These are phyloP conservation scores for Nothoprocta perdicaria DNA, from an alignment of 2,113 vertebrate genomes.

Conservation along the genomic window DNA sequence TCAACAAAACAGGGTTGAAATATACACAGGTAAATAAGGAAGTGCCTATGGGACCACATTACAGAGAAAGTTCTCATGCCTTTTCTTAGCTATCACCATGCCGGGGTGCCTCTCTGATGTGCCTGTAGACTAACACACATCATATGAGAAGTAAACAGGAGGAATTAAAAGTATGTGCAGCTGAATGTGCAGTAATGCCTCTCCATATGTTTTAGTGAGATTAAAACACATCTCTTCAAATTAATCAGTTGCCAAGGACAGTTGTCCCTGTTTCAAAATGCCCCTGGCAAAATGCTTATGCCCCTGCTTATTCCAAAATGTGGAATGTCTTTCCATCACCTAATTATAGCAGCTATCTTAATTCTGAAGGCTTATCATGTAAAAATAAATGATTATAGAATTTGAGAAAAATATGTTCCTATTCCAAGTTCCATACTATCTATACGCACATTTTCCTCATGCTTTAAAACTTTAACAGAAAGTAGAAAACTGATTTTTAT, in stretches of 20 bases:
- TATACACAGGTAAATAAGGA: background rate
- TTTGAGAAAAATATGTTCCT: background rate
- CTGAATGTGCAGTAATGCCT: background rate
- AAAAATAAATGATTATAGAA: background rate
- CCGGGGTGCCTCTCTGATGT: background rate
- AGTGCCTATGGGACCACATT: background rate
- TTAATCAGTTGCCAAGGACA: background rate
- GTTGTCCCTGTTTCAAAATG: background rate
- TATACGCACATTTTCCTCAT: background rate
- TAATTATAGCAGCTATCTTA: background rate
- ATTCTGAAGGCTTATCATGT: background rate
- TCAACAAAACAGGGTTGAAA: background rate
- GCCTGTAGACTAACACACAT: background rate
- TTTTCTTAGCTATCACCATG: background rate
- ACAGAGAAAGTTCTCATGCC: background rate
- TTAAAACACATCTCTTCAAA: background rate
- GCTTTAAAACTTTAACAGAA: background rate
- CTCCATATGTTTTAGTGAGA: background rate
- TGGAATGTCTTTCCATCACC: background rate
- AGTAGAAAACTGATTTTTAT: background rate
- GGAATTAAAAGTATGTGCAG: background rate
- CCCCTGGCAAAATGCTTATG: background rate
- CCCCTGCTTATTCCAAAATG: background rate
- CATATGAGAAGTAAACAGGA: background rate
- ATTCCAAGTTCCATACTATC: background rate